phyloP scores from a whole-genome alignment of 2,888 invertebrate species.

The Ceramica pisi region DNA sequence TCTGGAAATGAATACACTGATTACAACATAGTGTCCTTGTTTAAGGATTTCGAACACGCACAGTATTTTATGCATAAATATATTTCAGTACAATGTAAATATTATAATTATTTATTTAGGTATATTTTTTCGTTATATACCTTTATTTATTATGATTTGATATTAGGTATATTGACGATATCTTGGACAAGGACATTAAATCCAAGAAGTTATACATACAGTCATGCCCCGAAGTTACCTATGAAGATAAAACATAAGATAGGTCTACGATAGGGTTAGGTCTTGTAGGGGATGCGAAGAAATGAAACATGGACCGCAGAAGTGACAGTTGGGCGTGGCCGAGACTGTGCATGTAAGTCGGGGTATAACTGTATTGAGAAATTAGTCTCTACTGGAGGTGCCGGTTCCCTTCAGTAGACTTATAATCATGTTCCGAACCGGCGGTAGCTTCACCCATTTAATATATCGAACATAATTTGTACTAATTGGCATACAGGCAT shows the following conservation, averaged over 20 bases:
- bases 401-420: constrained; percentile 36
- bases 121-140: not conserved
- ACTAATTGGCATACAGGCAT: constrained; percentile 11
- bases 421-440: constrained; percentile 21
- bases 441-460: constrained; percentile 23
- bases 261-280: constrained; percentile 1
- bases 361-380: constrained; percentile 30
- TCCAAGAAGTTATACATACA: not conserved
- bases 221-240: constrained; percentile 14
- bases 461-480: constrained; percentile 5
- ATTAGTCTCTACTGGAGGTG: constrained; percentile 19
- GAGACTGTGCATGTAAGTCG: constrained; percentile 43
- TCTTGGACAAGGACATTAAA: not conserved
- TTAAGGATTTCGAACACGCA: not conserved
- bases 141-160: not conserved
- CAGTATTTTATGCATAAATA: constrained; percentile 1
- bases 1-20: not conserved
- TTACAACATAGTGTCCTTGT: not conserved
- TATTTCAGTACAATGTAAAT: not conserved
- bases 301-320: constrained; percentile 19
- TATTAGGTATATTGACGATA: not conserved
- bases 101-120: not conserved
- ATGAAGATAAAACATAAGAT: not conserved
- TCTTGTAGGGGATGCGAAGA: constrained; percentile 21
- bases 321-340: constrained; percentile 12